Conservation (phyloP, 1,140 invertebrate species). For the Panulirus ornatus region DNA sequence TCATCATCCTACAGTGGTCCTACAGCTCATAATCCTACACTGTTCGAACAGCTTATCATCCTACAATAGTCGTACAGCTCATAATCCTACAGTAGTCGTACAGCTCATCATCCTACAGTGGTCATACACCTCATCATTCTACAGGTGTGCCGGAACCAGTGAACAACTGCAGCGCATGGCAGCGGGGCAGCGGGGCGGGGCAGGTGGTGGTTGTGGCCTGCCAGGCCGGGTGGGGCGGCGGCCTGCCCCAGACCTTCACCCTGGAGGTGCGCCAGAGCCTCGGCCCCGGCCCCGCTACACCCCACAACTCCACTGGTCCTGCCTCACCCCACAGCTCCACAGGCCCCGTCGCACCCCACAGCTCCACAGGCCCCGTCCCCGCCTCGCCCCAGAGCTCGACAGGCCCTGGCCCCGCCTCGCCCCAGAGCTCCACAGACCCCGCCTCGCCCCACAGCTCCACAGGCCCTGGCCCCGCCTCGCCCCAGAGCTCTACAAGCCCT, state of each 20-base stretch:
- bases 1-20: no score
- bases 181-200: conserved; percentile 84
- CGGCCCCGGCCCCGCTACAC: neutral
- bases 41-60: no score
- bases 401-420: no score
- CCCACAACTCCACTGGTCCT: neutral
- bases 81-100: no score
- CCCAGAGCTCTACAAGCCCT: neutral
- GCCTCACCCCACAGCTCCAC: no score
- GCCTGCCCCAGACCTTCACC: conserved; percentile 88
- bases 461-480: neutral
- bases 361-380: neutral
- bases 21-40: no score
- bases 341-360: neutral
- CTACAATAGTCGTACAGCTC: no score
- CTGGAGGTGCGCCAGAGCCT: conserved; percentile 85
- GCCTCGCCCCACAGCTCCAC: no score
- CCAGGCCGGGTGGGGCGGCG: conserved; percentile 87
- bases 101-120: no score
- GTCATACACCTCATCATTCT: neutral
- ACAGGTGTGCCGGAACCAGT: conserved; percentile 91
- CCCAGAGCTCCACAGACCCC: neutral
- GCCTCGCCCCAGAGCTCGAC: neutral
- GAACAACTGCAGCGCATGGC: conserved; percentile 89
- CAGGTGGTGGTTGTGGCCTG: conserved; percentile 86